These are phyloP conservation scores for Limenitis camilla DNA, from an alignment of 2,888 invertebrate genomes.

Conservation along the genomic window DNA sequence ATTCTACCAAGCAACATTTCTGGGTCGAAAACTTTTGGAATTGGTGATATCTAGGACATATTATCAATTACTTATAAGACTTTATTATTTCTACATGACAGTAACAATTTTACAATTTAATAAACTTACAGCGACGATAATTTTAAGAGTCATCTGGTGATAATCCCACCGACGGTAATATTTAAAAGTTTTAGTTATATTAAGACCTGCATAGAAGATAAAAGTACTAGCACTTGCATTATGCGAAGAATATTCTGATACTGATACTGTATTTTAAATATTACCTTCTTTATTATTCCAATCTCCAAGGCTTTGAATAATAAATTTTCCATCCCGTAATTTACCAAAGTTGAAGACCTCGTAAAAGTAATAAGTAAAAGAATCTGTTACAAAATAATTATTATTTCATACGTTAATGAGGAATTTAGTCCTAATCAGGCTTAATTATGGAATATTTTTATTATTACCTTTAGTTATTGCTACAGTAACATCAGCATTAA, in stretches of 20 bases:
- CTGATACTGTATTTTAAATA: background rate
- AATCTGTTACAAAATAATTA: too few species aligned
- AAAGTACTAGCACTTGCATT: background rate
- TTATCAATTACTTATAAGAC: too few species aligned
- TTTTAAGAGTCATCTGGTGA: slow-evolving; percentile 34
- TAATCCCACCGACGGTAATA: slow-evolving; percentile 50
- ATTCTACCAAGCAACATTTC: slow-evolving; percentile 28
- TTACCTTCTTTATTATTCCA: slow-evolving; percentile 32
- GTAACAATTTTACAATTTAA: slow-evolving; percentile 9
- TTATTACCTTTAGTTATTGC: slow-evolving; percentile 26
- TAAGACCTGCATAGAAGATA: slow-evolving; percentile 23
- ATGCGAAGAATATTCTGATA: background rate
- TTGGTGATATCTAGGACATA: background rate
- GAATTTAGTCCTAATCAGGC: background rate
- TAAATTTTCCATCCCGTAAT: slow-evolving; percentile 41
- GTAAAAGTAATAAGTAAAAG: slow-evolving; percentile 28
- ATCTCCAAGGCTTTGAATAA: slow-evolving; percentile 29
- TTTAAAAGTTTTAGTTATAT: slow-evolving; percentile 34
- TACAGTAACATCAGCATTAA: slow-evolving; percentile 42
- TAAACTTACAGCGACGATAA: slow-evolving; percentile 45
- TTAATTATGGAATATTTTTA: background rate
- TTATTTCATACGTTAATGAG: too few species aligned
- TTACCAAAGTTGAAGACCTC: slow-evolving; percentile 51
- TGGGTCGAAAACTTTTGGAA: background rate
- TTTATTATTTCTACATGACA: too few species aligned